Conservation (phyloP, 2,797 vertebrate species). For the Myripristis murdjan region DNA sequence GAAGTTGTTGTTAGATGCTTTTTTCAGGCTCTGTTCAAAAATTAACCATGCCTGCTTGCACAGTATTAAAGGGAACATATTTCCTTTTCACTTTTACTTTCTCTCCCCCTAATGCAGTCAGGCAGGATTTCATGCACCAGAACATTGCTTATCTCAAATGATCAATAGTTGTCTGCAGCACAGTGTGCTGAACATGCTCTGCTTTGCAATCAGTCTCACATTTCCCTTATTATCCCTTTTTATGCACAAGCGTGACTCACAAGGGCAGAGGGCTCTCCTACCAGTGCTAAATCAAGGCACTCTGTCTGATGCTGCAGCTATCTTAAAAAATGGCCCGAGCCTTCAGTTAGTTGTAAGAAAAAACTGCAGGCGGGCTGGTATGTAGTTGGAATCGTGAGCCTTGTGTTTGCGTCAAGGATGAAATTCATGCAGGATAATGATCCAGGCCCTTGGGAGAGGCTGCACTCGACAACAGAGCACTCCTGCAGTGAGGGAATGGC, state of each 20-base stretch:
- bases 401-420: conserved; percentile 29
- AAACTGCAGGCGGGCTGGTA: conserved; percentile 2
- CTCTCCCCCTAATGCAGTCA: background rate
- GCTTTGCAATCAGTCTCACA: conserved; percentile 22
- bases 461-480: conserved; percentile 14
- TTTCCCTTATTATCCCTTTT: conserved; percentile 48
- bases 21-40: conserved; percentile 33
- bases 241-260: conserved; percentile 40
- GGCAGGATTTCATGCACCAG: background rate
- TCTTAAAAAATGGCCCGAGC: background rate
- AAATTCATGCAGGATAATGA: conserved; percentile 25
- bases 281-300: conserved; percentile 2
- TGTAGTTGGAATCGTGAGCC: conserved; percentile 32
- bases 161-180: conserved; percentile 41
- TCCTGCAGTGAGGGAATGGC: conserved; percentile 22
- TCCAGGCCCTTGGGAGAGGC: conserved; percentile 15
- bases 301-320: background rate
- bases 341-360: background rate
- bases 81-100: conserved; percentile 11
- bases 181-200: conserved; percentile 17
- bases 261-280: conserved; percentile 32
- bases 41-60: conserved; percentile 29
- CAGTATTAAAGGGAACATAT: conserved; percentile 27
- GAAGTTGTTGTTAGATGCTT: conserved; percentile 33
- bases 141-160: conserved; percentile 36